Conservation (phyloP, 2,888 invertebrate species). For the Hydropsyche betteni region DNA sequence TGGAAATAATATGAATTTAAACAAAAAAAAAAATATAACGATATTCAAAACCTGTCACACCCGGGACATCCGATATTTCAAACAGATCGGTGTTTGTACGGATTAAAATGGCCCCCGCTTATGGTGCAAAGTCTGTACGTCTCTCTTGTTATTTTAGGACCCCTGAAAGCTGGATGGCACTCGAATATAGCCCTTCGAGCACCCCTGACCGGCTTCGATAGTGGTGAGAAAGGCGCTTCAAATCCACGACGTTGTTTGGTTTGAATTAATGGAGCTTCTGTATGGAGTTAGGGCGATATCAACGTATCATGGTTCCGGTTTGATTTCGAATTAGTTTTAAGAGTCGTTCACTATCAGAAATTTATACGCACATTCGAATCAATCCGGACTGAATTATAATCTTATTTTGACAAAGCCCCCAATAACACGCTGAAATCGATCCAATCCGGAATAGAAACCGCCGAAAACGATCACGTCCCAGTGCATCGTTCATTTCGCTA, state of each 20-base stretch:
- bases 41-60: too few species aligned
- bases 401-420: too few species aligned
- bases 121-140: background rate
- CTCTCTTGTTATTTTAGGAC: constrained; percentile 47
- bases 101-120: too few species aligned
- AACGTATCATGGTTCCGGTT: constrained; percentile 32
- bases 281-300: too few species aligned
- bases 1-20: too few species aligned
- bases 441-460: background rate
- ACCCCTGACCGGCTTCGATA: constrained; percentile 11
- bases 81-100: too few species aligned
- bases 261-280: constrained; percentile 14
- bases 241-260: constrained; percentile 2
- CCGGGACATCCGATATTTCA: too few species aligned
- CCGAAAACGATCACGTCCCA: background rate
- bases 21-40: too few species aligned
- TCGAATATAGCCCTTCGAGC: constrained; percentile 27
- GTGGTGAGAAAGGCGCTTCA: background rate
- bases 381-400: too few species aligned
- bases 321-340: background rate
- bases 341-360: background rate
- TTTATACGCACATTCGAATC: too few species aligned
- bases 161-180: constrained; percentile 26
- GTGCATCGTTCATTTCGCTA: background rate
- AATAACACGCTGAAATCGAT: background rate